These are phyloP conservation scores for Labeo catla DNA, from an alignment of 2,113 vertebrate genomes.

Conservation along the genomic window DNA sequence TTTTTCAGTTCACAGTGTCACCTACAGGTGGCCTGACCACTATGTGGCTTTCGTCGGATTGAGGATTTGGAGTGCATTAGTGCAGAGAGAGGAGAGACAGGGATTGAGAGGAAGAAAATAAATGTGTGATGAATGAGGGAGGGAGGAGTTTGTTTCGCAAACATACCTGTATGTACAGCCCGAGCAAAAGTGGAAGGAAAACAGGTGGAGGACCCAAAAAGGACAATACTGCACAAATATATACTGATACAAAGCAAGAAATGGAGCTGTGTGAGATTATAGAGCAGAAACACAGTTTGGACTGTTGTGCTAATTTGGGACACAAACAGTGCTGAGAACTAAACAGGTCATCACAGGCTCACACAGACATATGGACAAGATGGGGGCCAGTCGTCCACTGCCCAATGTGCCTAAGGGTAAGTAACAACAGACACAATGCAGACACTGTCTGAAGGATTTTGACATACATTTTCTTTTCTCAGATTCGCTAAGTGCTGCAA, in stretches of 20 bases:
- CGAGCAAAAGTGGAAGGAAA: background rate
- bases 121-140: background rate
- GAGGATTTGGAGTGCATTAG: slow-evolving; percentile 65
- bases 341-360: slow-evolving; percentile 40
- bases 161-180: background rate
- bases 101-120: slow-evolving; percentile 34
- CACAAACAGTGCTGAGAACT: slow-evolving; percentile 60
- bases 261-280: background rate
- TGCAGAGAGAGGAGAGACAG: background rate
- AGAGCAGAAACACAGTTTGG: background rate
- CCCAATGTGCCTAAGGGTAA: slow-evolving; percentile 64
- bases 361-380: slow-evolving; percentile 58
- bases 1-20: slow-evolving; percentile 3
- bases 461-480: background rate
- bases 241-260: background rate
- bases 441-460: too few species aligned
- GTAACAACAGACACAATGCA: slow-evolving; percentile 26
- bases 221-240: background rate
- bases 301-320: background rate
- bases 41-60: slow-evolving; percentile 51
- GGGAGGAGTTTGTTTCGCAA: background rate
- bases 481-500: slow-evolving; percentile 72
- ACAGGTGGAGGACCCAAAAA: background rate
- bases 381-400: slow-evolving; percentile 45
- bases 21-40: background rate